These are phyloP conservation scores for Fregetta grallaria DNA, from an alignment of 2,113 vertebrate species.

Conservation along the genomic window DNA sequence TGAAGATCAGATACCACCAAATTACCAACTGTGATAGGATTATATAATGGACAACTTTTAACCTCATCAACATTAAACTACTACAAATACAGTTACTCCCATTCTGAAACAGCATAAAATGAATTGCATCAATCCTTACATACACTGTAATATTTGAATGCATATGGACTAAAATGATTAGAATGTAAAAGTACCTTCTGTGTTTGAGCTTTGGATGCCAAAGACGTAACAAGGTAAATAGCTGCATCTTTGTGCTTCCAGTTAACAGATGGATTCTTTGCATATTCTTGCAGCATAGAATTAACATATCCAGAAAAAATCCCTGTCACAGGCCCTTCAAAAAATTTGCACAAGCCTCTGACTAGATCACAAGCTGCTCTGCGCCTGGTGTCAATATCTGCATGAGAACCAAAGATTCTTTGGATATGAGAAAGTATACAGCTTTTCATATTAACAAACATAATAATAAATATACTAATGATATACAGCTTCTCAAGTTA, in stretches of 20 bases:
- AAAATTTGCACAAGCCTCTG: constrained; percentile 95
- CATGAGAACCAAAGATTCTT: background rate
- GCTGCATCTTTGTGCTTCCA: constrained; percentile 99
- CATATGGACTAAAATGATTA: background rate
- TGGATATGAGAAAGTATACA: background rate
- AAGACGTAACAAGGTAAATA: constrained; percentile 96
- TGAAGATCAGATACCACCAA: background rate
- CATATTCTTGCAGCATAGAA: constrained; percentile 94
- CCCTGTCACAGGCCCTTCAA: constrained; percentile 93
- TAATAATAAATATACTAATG: background rate
- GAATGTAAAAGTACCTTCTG: constrained; percentile 83
- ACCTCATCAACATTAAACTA: background rate
- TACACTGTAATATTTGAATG: background rate
- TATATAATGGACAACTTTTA: background rate
- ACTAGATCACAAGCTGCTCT: constrained; percentile 97
- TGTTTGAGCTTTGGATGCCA: constrained; percentile 98
- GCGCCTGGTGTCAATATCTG: constrained; percentile 97
- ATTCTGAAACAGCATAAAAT: background rate
- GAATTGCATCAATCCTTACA: background rate
- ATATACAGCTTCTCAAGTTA: background rate
- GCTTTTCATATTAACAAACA: background rate
- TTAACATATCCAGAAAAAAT: constrained; percentile 98
- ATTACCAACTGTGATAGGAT: background rate
- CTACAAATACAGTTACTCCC: background rate
- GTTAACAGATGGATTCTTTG: constrained; percentile 90